Conservation (phyloP, 1,140 invertebrate genomes). For the Hestina assimilis region DNA sequence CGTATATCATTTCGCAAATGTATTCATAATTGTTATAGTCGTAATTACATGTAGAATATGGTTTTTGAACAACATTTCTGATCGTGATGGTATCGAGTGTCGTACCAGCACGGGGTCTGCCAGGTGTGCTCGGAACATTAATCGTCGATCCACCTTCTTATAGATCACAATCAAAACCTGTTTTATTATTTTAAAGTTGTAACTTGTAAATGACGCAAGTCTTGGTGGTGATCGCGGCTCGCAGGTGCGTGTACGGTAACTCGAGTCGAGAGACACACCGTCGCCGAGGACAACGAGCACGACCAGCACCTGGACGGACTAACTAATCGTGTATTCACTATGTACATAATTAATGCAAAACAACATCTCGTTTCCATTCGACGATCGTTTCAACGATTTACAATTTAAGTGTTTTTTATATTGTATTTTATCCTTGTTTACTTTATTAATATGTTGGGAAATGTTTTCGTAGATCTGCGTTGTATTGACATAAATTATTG, state of each 20-base stretch:
- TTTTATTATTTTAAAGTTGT: slow-evolving; percentile 77
- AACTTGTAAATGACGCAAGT: slow-evolving; percentile 77
- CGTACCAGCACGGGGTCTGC: slow-evolving; percentile 64
- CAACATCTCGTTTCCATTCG: slow-evolving; percentile 17
- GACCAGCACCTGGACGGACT: slow-evolving; percentile 27
- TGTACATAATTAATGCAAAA: slow-evolving; percentile 24
- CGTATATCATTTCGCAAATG: slow-evolving; percentile 39
- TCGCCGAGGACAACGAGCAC: slow-evolving; percentile 38
- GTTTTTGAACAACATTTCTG: slow-evolving; percentile 38
- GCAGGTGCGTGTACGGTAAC: slow-evolving; percentile 59
- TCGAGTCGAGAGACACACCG: slow-evolving; percentile 46
- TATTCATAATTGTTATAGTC: slow-evolving; percentile 40
- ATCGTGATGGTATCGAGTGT: slow-evolving; percentile 60
- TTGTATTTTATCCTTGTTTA: slow-evolving; percentile 4
- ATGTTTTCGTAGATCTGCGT: slow-evolving; percentile 2
- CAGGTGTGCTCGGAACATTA: slow-evolving; percentile 69
- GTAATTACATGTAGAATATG: slow-evolving; percentile 31
- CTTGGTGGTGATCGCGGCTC: slow-evolving; percentile 55
- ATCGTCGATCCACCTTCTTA: slow-evolving; percentile 67
- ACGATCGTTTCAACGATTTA: slow-evolving; percentile 15
- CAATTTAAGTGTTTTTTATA: slow-evolving; percentile 16
- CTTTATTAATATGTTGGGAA: not conserved
- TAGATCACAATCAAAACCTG: slow-evolving; percentile 76
- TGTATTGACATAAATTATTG: slow-evolving; percentile 26
- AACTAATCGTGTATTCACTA: slow-evolving; percentile 26